phyloP scores from a whole-genome alignment of 2,888 invertebrate species.

The Elmis aenea region DNA sequence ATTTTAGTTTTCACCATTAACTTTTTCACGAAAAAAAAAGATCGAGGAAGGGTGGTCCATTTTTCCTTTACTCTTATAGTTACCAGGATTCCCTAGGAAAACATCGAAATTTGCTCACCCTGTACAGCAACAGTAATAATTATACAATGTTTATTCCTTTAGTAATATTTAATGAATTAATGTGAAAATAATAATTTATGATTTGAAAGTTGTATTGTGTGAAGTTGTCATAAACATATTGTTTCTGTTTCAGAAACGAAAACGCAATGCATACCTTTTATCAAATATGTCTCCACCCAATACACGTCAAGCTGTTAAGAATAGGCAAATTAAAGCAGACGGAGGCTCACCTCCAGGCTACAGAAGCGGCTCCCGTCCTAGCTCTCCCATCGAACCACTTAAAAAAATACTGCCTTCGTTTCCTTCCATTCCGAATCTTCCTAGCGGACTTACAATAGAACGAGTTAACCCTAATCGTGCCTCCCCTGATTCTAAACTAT shows the following conservation, averaged over 20 bases:
- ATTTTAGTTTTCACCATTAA: too few species aligned
- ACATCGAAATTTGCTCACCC: too few species aligned
- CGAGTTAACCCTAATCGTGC: slow-evolving; percentile 45
- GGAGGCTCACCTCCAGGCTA: slow-evolving; percentile 29
- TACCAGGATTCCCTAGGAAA: too few species aligned
- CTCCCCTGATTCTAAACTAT: slow-evolving; percentile 42
- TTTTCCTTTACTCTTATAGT: too few species aligned
- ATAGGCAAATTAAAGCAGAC: slow-evolving; percentile 34
- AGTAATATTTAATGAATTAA: too few species aligned
- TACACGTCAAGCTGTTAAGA: slow-evolving; percentile 47
- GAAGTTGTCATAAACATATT: too few species aligned
- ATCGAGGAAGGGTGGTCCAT: too few species aligned
- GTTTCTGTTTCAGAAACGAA: slow-evolving; percentile 45
- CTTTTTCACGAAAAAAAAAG: too few species aligned
- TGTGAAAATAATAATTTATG: too few species aligned
- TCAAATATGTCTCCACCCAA: slow-evolving; percentile 49
- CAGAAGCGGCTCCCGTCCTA: slow-evolving; percentile 13
- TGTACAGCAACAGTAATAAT: too few species aligned
- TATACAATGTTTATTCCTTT: too few species aligned
- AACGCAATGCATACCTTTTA: slow-evolving; percentile 47
- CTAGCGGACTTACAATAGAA: slow-evolving; percentile 52
- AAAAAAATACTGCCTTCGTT: slow-evolving; percentile 28
- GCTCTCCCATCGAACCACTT: slow-evolving; percentile 24
- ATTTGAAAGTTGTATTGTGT: too few species aligned
- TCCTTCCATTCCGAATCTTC: slow-evolving; percentile 48